Percentiles rank a stretch among this genome's conserved stretches.
phyloP scores from a whole-genome alignment of 2,888 invertebrate genomes.

The Venustoraphidia nigricollis region DNA sequence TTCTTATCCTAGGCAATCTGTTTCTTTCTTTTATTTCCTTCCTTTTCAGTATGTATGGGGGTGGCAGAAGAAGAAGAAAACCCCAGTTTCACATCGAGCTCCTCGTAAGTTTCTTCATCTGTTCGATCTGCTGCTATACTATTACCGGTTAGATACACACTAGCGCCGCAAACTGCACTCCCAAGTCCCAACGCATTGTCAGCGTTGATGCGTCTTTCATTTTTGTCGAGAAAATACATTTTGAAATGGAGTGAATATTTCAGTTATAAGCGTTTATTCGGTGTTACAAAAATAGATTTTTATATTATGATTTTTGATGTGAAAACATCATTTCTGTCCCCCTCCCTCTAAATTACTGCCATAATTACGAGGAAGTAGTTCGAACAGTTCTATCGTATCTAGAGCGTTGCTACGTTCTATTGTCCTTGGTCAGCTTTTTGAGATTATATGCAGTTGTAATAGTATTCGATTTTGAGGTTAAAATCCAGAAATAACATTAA shows the following conservation, averaged over 20 bases:
- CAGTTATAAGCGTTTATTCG: no score
- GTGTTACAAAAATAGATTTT: no score
- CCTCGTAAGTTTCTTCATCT: slow-evolving; percentile 18
- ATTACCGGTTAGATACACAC: slow-evolving; percentile 3
- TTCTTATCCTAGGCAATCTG: slow-evolving; percentile 30
- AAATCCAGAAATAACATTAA: no score
- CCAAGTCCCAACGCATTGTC: slow-evolving; percentile 6
- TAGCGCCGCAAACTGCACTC: neutral
- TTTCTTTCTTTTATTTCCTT: slow-evolving; percentile 28
- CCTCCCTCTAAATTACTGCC: no score
- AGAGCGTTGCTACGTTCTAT: no score
- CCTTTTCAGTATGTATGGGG: slow-evolving; percentile 12
- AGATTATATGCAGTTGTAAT: no score
- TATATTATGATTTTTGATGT: no score
- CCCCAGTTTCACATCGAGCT: slow-evolving; percentile 7
- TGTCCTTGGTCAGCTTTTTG: no score
- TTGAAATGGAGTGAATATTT: neutral
- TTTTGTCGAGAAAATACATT: neutral
- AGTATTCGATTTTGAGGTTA: no score
- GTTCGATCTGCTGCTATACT: slow-evolving; percentile 18
- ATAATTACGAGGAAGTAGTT: no score
- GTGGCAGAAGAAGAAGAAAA: neutral
- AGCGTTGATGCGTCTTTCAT: slow-evolving; percentile 1
- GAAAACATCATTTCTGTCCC: no score
- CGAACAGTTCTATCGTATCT: no score